Conservation (phyloP, 2,888 invertebrate species). For the Ectemnius continuus region DNA sequence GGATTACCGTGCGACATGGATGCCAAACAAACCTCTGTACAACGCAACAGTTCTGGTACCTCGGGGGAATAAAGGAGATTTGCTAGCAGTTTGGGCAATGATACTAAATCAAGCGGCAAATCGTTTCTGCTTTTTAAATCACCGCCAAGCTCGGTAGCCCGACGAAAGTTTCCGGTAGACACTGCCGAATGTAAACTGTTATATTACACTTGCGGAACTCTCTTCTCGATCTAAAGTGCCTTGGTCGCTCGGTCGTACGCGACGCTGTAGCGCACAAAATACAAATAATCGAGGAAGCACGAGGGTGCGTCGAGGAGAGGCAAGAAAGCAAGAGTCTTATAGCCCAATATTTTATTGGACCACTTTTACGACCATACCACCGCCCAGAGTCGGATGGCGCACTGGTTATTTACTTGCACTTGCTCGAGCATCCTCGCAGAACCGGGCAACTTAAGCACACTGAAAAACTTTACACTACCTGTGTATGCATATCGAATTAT, state of each 20-base stretch:
- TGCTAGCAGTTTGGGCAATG: constrained; percentile 22
- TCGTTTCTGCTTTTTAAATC: constrained; percentile 1
- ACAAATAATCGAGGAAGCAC: constrained; percentile 32
- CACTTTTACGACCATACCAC: constrained; percentile 44
- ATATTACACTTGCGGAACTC: constrained; percentile 8
- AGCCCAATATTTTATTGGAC: constrained; percentile 41
- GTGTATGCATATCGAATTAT: too few species aligned
- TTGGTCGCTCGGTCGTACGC: not conserved
- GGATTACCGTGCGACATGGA: too few species aligned
- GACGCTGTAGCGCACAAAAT: constrained; percentile 24
- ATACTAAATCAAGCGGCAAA: constrained; percentile 41
- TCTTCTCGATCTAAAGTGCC: not conserved
- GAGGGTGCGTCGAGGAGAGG: constrained; percentile 7
- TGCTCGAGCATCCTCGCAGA: constrained; percentile 6
- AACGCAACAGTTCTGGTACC: not conserved
- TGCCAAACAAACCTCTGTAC: too few species aligned
- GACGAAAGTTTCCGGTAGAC: constrained; percentile 10
- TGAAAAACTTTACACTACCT: not conserved
- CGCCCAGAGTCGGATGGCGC: not conserved
- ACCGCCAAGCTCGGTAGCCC: not conserved
- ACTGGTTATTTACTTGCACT: constrained; percentile 35
- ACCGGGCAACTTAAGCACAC: not conserved
- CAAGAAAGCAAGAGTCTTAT: constrained; percentile 23
- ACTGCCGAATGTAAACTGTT: constrained; percentile 7
- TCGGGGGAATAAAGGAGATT: constrained; percentile 14